Conservation (phyloP, 2,888 invertebrate species). For the Andrena bicolor region DNA sequence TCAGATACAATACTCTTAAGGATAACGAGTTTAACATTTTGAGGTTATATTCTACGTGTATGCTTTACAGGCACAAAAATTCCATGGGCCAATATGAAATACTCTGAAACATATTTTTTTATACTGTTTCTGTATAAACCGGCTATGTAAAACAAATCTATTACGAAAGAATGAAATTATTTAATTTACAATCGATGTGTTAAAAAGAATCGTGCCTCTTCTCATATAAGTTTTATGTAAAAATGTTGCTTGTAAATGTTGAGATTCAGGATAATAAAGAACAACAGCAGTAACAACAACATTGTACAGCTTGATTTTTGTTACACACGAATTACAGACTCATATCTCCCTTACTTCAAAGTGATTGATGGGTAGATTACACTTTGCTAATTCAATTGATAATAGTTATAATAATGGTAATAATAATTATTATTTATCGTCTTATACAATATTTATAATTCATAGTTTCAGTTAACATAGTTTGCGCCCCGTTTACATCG, state of each 20-base stretch:
- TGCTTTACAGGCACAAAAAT: background rate
- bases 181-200: background rate
- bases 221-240: background rate
- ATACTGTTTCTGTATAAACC: background rate
- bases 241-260: conserved; percentile 18
- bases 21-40: conserved; percentile 48
- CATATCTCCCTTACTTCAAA: conserved; percentile 59
- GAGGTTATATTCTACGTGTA: conserved; percentile 44
- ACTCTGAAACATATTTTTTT: background rate
- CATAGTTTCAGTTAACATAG: conserved; percentile 73
- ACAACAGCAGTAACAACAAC: conserved; percentile 66
- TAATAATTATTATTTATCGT: conserved; percentile 74
- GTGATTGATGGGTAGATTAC: conserved; percentile 63
- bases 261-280: conserved; percentile 62
- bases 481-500: conserved; percentile 41
- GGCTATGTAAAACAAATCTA: background rate
- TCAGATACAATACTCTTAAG: conserved; percentile 27
- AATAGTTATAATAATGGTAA: conserved; percentile 70
- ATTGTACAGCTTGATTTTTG: conserved; percentile 71
- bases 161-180: conserved; percentile 13
- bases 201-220: background rate
- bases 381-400: conserved; percentile 66
- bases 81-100: background rate
- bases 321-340: conserved; percentile 70
- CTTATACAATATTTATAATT: conserved; percentile 77